A percentile compares a stretch with the other conserved stretches of the same genome.
phyloP scores from a whole-genome alignment of 2,113 vertebrate species.

The Penelope pileata region DNA sequence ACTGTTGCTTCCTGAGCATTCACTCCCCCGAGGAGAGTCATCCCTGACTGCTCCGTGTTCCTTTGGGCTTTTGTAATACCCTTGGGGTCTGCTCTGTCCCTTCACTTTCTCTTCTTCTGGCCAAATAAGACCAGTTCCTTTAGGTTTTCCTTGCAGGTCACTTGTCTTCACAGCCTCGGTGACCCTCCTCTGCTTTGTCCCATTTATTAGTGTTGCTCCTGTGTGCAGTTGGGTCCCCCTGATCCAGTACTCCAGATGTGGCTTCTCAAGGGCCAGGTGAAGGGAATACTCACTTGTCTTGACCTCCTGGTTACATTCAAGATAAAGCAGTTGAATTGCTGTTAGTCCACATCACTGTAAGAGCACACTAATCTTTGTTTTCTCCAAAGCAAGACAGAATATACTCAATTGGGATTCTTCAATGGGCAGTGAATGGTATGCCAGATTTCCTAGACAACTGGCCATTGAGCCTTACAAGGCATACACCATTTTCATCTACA shows the following conservation, averaged over 20 bases:
- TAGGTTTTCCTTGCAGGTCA: background rate
- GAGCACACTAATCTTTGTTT: background rate
- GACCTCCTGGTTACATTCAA: background rate
- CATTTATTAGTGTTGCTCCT: background rate
- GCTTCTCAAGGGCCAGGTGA: background rate
- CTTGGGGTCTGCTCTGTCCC: background rate
- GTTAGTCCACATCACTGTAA: background rate
- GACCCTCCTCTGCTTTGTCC: background rate
- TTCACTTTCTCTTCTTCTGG: background rate
- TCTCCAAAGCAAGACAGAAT: background rate
- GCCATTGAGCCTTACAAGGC: background rate
- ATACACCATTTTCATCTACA: background rate
- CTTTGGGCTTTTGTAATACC: background rate
- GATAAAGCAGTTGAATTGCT: background rate
- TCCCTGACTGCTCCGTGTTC: background rate
- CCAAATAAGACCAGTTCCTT: background rate
- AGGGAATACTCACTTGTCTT: background rate
- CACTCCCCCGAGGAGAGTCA: background rate
- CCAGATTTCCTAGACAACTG: background rate
- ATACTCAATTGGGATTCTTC: background rate
- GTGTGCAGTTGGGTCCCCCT: background rate
- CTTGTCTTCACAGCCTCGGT: background rate
- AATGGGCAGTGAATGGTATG: accelerated
- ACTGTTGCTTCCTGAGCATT: background rate
- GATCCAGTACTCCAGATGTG: background rate